A percentile compares a stretch with the other conserved stretches of the same genome.
Evolutionary conservation across 2,797 vertebrate genomes (phyloP).

Genomic region (Periparus ater): DNA sequence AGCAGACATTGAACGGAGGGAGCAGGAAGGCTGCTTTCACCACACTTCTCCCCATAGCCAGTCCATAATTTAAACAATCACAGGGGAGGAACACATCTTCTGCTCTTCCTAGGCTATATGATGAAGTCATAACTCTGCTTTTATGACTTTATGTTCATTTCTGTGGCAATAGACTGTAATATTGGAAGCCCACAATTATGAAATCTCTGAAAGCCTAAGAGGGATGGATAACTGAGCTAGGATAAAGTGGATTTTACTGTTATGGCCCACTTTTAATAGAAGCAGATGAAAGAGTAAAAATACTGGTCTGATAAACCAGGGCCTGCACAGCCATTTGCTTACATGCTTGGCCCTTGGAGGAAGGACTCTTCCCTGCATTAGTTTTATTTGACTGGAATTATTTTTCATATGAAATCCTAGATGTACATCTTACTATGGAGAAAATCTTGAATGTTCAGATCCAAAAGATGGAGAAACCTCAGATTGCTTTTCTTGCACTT

Average conservation of each 20-base stretch:
- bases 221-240: constrained; percentile 1
- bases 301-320: constrained; percentile 14
- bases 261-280: constrained; percentile 6
- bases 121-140: constrained; percentile 51
- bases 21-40: neutral
- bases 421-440: neutral
- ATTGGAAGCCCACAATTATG: neutral
- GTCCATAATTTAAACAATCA: neutral
- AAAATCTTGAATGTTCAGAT: neutral
- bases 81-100: neutral
- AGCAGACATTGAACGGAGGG: fast-evolving
- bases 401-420: neutral
- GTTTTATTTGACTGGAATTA: neutral
- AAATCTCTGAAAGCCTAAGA: constrained; percentile 7
- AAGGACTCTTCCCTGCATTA: neutral
- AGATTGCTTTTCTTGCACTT: neutral
- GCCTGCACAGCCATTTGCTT: neutral
- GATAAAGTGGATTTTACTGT: neutral
- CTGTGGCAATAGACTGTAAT: constrained; percentile 4
- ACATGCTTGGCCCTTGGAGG: neutral
- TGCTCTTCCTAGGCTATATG: neutral
- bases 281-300: constrained; percentile 31
- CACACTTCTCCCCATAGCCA: neutral
- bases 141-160: constrained; percentile 50
- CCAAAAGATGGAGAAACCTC: neutral